Base-by-base conservation (phyloP, 2,113 vertebrate species). In the Sapajus apella region DNA sequence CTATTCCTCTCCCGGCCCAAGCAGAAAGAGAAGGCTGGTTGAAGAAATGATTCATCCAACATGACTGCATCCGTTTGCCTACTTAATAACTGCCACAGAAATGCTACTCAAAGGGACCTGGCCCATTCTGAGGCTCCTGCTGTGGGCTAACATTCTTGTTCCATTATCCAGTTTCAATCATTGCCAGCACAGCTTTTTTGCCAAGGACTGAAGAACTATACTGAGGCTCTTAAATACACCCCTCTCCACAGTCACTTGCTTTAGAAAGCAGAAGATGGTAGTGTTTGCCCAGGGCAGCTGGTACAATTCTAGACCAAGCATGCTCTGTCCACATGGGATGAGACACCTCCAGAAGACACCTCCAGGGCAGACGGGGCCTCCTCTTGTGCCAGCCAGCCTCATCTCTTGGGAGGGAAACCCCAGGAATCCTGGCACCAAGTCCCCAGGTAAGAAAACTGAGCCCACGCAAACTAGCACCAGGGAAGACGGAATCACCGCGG, bases 401-500 rank as follows among this genome's bases (percentile, higher is more conserved):
- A 6, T 4, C 32, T 85, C 55, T 75, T 6, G 1, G 43, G 73
- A 55, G 45, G n/a, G 56, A 86, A 61, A 32, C 23, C 30, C 43
- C 37, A 0, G 18, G 61, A 43, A 13, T 35, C 56, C n/a, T 8
- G 23, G 50, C 12, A 14, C 58, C 77, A 10, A 20, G 13, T 68
- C 27, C 66, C 64, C 35, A 40, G 45, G 58, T 5, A 30, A 68
- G 87, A 8, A 79, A 50, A 18, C 14, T n/a, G 18, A 4, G 5
- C 6, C 7, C 18, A 0, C 3, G 7, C 25, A 55, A 45, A 13
- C 0, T 3, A 7, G 35, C 0, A 83, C 18, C 37, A 50, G 56
- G 45, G 10, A 3, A 14, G 20, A 37, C 12, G 17, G 55, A 1
- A 23, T n/a, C 8, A 56, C 4, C 0, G 7, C 1, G 1, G 25